These are phyloP conservation scores for Rhingia campestris DNA, from an alignment of 2,888 invertebrate species.

Conservation along the genomic window DNA sequence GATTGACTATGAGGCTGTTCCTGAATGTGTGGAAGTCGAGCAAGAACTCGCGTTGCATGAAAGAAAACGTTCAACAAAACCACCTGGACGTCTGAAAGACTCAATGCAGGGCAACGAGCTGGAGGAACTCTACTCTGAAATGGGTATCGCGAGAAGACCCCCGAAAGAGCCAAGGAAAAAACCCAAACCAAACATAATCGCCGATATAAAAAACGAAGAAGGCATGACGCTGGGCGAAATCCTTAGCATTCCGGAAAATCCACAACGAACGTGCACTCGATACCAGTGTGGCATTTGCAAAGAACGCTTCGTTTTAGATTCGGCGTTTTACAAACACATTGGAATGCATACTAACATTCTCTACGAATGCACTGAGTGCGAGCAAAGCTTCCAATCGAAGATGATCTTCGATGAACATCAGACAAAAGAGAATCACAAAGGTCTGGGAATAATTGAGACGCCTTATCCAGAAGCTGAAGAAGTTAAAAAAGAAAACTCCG, in stretches of 20 bases:
- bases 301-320: constrained; percentile 83
- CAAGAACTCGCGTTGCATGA: background rate
- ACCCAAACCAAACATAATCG: constrained; percentile 20
- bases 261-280: constrained; percentile 13
- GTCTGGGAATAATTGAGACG: constrained; percentile 83
- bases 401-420: constrained; percentile 85
- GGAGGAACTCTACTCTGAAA: constrained; percentile 88
- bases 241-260: constrained; percentile 13
- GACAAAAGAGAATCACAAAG: constrained; percentile 84
- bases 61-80: constrained; percentile 84
- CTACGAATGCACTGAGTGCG: constrained; percentile 85
- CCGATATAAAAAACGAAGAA: constrained; percentile 77
- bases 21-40: constrained; percentile 77
- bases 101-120: constrained; percentile 89
- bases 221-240: constrained; percentile 77
- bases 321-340: constrained; percentile 85
- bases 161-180: constrained; percentile 76
- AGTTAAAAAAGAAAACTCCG: background rate
- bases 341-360: constrained; percentile 86
- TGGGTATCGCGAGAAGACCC: constrained; percentile 87
- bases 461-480: constrained; percentile 6
- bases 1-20: constrained; percentile 82
- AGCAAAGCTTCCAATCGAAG: constrained; percentile 83
- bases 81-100: constrained; percentile 86
- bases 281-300: constrained; percentile 83